phyloP scores from a whole-genome alignment of 2,113 vertebrate genomes.

The Beaufortia kweichowensis region DNA sequence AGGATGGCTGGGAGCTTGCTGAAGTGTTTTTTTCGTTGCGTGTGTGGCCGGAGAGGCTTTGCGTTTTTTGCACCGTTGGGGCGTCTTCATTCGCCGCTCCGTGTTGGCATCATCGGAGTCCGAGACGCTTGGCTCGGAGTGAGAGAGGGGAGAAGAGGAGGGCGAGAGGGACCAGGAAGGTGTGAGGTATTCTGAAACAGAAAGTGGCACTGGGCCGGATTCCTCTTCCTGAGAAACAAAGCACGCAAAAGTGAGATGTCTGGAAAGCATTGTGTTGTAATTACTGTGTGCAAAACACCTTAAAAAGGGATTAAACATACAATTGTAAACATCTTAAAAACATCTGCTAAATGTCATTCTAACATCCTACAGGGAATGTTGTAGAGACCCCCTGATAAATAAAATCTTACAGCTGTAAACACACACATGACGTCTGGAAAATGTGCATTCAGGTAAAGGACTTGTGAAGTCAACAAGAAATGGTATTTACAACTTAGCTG shows the following conservation, averaged over 20 bases:
- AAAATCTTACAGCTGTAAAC: too few species aligned
- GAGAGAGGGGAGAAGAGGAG: constrained; percentile 76
- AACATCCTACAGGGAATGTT: not conserved
- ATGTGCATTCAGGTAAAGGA: not conserved
- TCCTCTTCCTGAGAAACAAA: constrained; percentile 70
- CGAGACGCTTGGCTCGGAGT: constrained; percentile 74
- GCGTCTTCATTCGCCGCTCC: constrained; percentile 52
- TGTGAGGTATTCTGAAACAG: constrained; percentile 71
- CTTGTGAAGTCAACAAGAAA: too few species aligned
- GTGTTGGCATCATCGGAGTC: constrained; percentile 64
- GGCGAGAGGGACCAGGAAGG: constrained; percentile 80
- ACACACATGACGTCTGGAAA: not conserved
- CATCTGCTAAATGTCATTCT: not conserved
- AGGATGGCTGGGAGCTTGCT: constrained; percentile 53
- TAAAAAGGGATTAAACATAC: not conserved
- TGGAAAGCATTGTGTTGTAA: not conserved
- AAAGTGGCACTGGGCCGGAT: constrained; percentile 59
- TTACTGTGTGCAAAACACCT: not conserved
- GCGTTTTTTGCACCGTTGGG: constrained; percentile 64
- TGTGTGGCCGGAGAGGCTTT: constrained; percentile 35
- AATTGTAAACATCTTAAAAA: not conserved
- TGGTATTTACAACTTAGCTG: too few species aligned
- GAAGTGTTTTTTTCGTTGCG: constrained; percentile 65
- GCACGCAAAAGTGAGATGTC: not conserved
- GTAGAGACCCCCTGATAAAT: not conserved